These are phyloP conservation scores for Sandelia bainsii DNA, from an alignment of 2,797 vertebrate genomes.

Conservation along the genomic window DNA sequence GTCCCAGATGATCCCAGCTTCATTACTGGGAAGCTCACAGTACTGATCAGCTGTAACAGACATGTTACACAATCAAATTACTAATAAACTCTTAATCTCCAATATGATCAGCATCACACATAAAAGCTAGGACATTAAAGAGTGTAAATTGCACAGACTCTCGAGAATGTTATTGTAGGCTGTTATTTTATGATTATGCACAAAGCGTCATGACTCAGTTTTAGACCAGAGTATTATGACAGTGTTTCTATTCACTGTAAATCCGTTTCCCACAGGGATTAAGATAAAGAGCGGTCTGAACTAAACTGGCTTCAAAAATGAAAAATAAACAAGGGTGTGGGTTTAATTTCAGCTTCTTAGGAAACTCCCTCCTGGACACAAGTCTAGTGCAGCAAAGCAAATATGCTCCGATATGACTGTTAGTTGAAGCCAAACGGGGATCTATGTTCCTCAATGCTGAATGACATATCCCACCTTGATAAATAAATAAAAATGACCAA, in stretches of 20 bases:
- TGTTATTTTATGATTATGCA: not conserved
- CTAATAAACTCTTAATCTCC: not conserved
- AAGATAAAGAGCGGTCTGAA: not conserved
- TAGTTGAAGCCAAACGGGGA: not conserved
- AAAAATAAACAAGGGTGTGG: slow-evolving; percentile 13
- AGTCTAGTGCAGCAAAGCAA: not conserved
- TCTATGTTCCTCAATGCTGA: not conserved
- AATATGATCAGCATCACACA: not conserved
- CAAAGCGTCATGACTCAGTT: not conserved
- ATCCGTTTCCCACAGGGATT: not conserved
- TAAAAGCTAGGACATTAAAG: not conserved
- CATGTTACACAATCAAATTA: not conserved
- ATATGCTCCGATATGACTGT: not conserved
- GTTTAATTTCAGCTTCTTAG: slow-evolving; percentile 1
- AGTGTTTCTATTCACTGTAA: not conserved
- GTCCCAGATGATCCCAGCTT: slow-evolving; percentile 99
- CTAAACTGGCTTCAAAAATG: not conserved
- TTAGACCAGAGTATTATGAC: not conserved
- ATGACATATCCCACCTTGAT: too few relatives aligned
- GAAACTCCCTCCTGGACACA: not conserved
- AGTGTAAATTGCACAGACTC: not conserved
- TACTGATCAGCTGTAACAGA: slow-evolving; percentile 11
- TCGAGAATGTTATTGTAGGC: not conserved
- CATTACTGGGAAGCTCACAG: slow-evolving; percentile 90
- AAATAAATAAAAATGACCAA: not conserved